Conservation (phyloP, 2,888 invertebrate genomes). For the Pandemis corylana region DNA sequence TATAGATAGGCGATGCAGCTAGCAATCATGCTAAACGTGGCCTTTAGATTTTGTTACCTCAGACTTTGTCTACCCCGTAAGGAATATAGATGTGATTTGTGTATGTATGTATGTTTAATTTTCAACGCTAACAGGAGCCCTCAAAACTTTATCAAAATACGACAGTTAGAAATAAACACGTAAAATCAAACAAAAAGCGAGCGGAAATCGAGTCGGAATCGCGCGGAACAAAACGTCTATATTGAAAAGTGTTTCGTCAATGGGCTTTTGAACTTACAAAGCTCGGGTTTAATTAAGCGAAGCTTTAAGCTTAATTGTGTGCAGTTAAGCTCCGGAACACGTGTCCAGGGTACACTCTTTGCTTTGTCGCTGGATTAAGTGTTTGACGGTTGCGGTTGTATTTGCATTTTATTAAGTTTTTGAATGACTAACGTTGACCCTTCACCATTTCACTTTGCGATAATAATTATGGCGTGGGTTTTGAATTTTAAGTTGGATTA, state of each 20-base stretch:
- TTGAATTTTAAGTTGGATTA: neutral
- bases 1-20: no score
- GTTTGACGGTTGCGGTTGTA: slow-evolving; percentile 35
- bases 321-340: slow-evolving; percentile 80
- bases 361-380: slow-evolving; percentile 39
- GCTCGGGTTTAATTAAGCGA: slow-evolving; percentile 82
- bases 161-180: slow-evolving; percentile 17
- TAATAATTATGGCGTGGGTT: neutral
- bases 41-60: no score
- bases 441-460: slow-evolving; percentile 5
- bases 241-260: slow-evolving; percentile 60
- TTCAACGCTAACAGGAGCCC: neutral
- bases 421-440: slow-evolving; percentile 24
- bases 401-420: slow-evolving; percentile 43
- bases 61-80: no score
- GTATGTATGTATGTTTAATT: neutral
- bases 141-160: neutral
- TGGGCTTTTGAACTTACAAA: slow-evolving; percentile 79
- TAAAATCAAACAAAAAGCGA: slow-evolving; percentile 50
- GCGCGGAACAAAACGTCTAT: slow-evolving; percentile 54
- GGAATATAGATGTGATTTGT: no score
- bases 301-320: slow-evolving; percentile 83
- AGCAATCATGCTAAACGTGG: no score
- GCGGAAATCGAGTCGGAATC: slow-evolving; percentile 57
- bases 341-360: slow-evolving; percentile 59